phyloP scores from a whole-genome alignment of 2,797 vertebrate species.

The Sebastes iracundus region DNA sequence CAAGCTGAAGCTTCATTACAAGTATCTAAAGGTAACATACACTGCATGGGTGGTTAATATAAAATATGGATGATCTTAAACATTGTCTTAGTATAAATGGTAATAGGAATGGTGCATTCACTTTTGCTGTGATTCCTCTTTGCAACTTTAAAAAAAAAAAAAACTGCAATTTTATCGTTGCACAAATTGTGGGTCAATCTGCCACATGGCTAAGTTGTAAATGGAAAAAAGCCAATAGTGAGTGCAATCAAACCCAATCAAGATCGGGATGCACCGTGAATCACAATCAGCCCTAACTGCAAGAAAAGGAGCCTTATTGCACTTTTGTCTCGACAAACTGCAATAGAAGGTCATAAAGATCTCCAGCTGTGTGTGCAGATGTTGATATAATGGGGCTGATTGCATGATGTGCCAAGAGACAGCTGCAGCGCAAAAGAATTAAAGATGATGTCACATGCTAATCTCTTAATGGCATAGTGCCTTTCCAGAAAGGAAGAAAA shows the following conservation, averaged over 20 bases:
- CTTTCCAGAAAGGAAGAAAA: background rate
- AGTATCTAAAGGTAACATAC: background rate
- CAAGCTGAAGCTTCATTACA: background rate
- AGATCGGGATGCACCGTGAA: slow-evolving; percentile 7
- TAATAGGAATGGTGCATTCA: background rate
- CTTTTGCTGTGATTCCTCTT: background rate
- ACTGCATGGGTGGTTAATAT: background rate
- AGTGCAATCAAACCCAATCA: slow-evolving; percentile 69
- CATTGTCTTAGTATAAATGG: background rate
- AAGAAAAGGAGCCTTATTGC: slow-evolving; percentile 15
- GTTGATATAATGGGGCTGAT: slow-evolving; percentile 63
- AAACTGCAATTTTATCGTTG: background rate
- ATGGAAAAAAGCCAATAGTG: background rate
- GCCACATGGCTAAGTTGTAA: background rate
- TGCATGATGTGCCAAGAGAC: slow-evolving; percentile 45
- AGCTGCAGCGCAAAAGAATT: slow-evolving; percentile 44
- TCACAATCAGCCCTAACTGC: slow-evolving; percentile 53
- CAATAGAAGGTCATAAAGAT: slow-evolving; percentile 41
- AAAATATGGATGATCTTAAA: background rate
- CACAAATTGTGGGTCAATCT: slow-evolving; percentile 18
- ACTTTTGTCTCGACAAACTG: slow-evolving; percentile 51
- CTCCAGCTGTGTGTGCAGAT: slow-evolving; percentile 71
- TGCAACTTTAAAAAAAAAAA: background rate
- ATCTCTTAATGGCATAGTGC: slow-evolving; percentile 12
- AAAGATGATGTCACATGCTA: slow-evolving; percentile 9